These are phyloP conservation scores for Acromyrmex charruanus DNA, from an alignment of 1,140 invertebrate genomes.

Conservation along the genomic window DNA sequence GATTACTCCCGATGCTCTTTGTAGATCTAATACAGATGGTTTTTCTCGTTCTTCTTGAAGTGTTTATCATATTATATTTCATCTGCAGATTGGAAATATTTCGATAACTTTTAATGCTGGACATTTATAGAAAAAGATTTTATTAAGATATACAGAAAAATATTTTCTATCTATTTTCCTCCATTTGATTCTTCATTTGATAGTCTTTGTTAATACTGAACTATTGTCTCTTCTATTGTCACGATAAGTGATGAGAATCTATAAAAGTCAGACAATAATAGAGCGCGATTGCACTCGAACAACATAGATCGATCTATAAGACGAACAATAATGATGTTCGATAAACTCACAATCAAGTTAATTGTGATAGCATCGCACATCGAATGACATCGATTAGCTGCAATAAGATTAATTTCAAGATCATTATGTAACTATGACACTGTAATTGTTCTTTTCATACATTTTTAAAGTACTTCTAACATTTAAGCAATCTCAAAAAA, in stretches of 20 bases:
- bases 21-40: background rate
- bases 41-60: background rate
- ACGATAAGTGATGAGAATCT: slow-evolving; percentile 12
- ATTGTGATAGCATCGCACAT: slow-evolving; percentile 26
- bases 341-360: slow-evolving; percentile 36
- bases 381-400: slow-evolving; percentile 25
- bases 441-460: slow-evolving; percentile 14
- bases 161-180: background rate
- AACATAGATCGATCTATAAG: slow-evolving; percentile 24
- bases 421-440: slow-evolving; percentile 3
- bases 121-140: background rate
- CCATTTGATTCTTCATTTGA: background rate
- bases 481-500: background rate
- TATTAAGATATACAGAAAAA: background rate
- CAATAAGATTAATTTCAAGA: slow-evolving; percentile 40
- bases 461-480: background rate
- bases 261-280: slow-evolving; percentile 5
- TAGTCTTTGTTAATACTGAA: background rate
- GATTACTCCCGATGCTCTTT: slow-evolving; percentile 25
- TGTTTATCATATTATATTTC: background rate
- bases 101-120: background rate
- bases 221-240: background rate
- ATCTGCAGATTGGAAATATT: background rate
- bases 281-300: background rate
- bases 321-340: background rate